These are phyloP conservation scores for Delphinus delphis DNA, from an alignment of 2,113 vertebrate genomes.

Conservation along the genomic window DNA sequence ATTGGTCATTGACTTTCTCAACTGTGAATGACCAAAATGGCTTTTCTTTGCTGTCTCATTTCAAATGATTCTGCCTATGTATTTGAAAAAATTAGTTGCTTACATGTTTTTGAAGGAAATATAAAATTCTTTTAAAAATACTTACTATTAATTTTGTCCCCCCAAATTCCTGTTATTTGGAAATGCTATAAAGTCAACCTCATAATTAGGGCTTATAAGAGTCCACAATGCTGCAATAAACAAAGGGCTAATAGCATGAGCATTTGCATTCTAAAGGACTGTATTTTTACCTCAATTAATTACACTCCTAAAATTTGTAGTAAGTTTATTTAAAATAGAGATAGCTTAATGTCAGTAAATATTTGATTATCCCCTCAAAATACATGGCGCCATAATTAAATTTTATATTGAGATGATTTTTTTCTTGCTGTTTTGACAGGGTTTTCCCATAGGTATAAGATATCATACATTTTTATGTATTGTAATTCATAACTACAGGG, in stretches of 20 bases:
- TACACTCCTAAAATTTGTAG: neutral
- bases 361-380: conserved; percentile 8
- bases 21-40: neutral
- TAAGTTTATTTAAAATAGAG: conserved; percentile 27
- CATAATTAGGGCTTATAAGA: neutral
- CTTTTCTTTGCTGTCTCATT: neutral
- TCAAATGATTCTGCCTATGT: neutral
- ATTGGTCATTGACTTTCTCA: neutral
- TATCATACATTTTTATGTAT: neutral
- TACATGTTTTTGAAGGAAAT: conserved; percentile 38
- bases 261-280: neutral
- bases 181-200: conserved; percentile 28
- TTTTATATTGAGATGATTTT: conserved; percentile 38
- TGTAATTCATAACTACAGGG: conserved; percentile 24
- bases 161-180: neutral
- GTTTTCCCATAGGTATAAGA: neutral
- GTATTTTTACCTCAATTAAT: neutral
- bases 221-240: neutral
- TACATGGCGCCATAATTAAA: neutral
- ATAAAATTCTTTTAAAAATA: neutral
- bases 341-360: neutral
- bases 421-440: conserved; percentile 38
- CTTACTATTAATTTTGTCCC: neutral
- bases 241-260: neutral
- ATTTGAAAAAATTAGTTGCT: neutral